phyloP scores from a whole-genome alignment of 2,797 vertebrate genomes.

The Vespertilio murinus region DNA sequence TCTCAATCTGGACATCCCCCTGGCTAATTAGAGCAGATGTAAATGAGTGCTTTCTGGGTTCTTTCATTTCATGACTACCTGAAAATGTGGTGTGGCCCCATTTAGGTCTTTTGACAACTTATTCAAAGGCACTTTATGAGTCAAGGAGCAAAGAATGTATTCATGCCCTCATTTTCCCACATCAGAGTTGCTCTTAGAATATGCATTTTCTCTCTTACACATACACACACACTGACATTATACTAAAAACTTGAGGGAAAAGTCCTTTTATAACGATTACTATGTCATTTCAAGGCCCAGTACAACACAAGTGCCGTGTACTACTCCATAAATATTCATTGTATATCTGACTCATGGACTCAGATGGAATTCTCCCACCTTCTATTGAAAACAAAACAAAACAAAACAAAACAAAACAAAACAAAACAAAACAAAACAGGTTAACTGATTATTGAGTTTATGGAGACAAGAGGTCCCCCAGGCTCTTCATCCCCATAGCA shows the following conservation, averaged over 20 bases:
- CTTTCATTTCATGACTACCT: not conserved
- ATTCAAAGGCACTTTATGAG: conserved; percentile 49
- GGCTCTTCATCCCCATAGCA: not conserved
- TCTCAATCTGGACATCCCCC: not conserved
- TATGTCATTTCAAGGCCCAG: not conserved
- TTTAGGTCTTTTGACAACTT: conserved; percentile 74
- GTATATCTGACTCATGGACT: not conserved
- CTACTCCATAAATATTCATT: conserved; percentile 34
- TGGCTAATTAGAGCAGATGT: not conserved
- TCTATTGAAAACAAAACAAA: not conserved
- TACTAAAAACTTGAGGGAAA: not conserved
- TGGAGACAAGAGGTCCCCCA: not conserved
- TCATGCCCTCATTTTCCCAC: conserved; percentile 75
- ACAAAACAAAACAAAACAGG: no score
- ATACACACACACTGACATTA: not conserved
- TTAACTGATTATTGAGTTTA: not conserved
- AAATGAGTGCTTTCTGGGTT: not conserved
- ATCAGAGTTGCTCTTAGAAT: conserved; percentile 71
- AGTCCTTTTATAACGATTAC: not conserved
- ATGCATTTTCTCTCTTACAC: not conserved
- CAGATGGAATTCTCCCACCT: not conserved
- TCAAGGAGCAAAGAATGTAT: conserved; percentile 59
- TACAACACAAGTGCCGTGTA: not conserved
- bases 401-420: not conserved
- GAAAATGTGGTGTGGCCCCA: conserved; percentile 6